Conservation (phyloP, 2,113 vertebrate species). For the Garra rufa region DNA sequence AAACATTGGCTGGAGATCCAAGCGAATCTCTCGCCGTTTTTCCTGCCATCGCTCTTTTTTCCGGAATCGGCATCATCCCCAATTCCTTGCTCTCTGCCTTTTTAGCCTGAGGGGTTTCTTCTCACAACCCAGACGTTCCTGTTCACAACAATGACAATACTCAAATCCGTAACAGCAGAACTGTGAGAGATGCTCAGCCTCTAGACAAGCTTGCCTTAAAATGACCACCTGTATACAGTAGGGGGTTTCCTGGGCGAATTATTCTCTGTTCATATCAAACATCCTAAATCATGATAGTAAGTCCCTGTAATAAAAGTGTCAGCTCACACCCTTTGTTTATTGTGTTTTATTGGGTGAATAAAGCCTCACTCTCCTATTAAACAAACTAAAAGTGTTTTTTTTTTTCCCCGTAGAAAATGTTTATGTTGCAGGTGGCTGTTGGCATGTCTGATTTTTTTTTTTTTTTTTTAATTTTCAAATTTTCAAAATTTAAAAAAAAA, state of each 20-base stretch:
- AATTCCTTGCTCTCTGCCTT: not conserved
- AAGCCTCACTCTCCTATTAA: conserved; percentile 63
- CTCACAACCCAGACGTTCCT: not conserved
- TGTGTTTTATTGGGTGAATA: conserved; percentile 27
- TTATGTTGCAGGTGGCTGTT: not conserved
- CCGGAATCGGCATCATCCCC: not conserved
- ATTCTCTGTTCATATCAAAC: conserved; percentile 1
- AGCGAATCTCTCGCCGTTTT: not conserved
- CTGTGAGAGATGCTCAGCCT: not conserved
- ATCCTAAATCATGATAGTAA: conserved; percentile 4
- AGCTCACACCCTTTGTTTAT: conserved; percentile 39
- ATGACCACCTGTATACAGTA: conserved; percentile 13
- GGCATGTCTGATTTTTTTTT: no score
- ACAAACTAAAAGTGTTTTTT: conserved; percentile 51
- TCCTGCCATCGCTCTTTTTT: conserved; percentile 16
- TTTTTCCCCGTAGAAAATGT: not conserved
- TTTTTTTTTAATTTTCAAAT: no score
- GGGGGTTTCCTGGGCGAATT: not conserved
- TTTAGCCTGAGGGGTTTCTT: conserved; percentile 16
- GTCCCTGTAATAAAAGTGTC: conserved; percentile 14
- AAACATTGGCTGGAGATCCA: conserved; percentile 39
- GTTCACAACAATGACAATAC: conserved; percentile 4
- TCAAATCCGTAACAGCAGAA: conserved; percentile 31
- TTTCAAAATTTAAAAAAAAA: no score
- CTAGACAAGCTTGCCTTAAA: not conserved